phyloP scores from a whole-genome alignment of 1,140 invertebrate species.

The Cylas formicarius region DNA sequence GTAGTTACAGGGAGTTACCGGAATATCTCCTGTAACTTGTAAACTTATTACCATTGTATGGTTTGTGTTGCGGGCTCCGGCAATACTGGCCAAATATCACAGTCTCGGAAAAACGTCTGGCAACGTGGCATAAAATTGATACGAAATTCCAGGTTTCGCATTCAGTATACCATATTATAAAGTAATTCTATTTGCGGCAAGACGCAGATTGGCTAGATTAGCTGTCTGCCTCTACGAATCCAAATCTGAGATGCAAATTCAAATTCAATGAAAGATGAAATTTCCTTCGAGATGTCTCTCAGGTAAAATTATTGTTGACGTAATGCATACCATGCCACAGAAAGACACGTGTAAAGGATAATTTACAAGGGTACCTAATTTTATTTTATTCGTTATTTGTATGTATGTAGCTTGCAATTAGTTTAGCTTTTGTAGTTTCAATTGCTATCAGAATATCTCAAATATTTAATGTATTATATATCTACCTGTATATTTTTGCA shows the following conservation, averaged over 20 bases:
- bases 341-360: too few species aligned
- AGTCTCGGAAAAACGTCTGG: too few species aligned
- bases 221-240: slow-evolving; percentile 17
- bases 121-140: too few species aligned
- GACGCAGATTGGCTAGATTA: slow-evolving; percentile 22
- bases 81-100: too few species aligned
- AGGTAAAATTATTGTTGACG: slow-evolving; percentile 6
- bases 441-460: too few species aligned
- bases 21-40: slow-evolving; percentile 3
- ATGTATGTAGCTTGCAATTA: too few species aligned
- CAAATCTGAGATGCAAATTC: slow-evolving; percentile 12
- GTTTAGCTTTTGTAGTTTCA: too few species aligned
- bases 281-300: neutral
- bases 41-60: slow-evolving; percentile 4
- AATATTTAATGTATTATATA: too few species aligned
- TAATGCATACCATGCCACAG: too few species aligned
- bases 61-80: slow-evolving; percentile 1
- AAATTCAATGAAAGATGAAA: slow-evolving; percentile 8
- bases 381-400: too few species aligned
- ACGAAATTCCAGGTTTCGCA: slow-evolving; percentile 11
- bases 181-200: slow-evolving; percentile 17
- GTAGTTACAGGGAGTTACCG: slow-evolving; percentile 1
- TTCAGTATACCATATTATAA: slow-evolving; percentile 7
- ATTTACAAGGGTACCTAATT: too few species aligned
- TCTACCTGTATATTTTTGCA: too few species aligned